phyloP scores from a whole-genome alignment of 2,888 invertebrate species.

The Machimus atricapillus region DNA sequence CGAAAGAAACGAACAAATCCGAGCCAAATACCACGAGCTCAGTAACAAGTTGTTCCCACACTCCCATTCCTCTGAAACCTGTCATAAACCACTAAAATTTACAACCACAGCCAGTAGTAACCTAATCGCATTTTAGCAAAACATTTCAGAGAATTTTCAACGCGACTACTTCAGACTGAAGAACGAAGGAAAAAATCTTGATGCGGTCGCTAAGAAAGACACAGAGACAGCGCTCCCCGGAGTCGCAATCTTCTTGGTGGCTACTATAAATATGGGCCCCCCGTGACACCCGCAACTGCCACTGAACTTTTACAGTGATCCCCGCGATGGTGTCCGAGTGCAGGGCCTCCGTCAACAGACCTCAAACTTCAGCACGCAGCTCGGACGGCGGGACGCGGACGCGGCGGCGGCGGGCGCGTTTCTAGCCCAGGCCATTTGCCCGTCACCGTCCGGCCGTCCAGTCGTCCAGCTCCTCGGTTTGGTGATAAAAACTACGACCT shows the following conservation, averaged over 20 bases:
- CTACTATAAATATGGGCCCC: not conserved
- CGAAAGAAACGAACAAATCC: not conserved
- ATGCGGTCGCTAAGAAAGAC: conserved; percentile 29
- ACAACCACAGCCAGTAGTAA: conserved; percentile 44
- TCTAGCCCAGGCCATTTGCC: conserved; percentile 22
- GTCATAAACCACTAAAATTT: conserved; percentile 47
- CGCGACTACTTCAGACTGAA: not conserved
- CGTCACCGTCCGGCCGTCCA: not conserved
- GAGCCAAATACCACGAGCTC: not conserved
- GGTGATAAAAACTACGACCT: conserved; percentile 37
- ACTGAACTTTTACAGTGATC: not conserved
- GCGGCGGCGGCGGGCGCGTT: not conserved
- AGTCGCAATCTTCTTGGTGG: not conserved
- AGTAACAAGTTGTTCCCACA: conserved; percentile 44
- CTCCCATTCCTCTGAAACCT: conserved; percentile 44
- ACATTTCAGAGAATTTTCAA: conserved; percentile 44
- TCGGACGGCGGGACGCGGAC: not conserved
- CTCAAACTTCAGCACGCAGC: not conserved
- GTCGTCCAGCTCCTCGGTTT: conserved; percentile 20
- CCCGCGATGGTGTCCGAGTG: not conserved
- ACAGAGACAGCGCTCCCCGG: not conserved
- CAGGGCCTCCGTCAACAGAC: not conserved
- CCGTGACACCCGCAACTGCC: not conserved
- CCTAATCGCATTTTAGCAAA: conserved; percentile 46
- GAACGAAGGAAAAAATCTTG: not conserved